Evolutionary conservation across 2,113 vertebrate species (phyloP).

Genomic region (Apeltes quadracus): DNA sequence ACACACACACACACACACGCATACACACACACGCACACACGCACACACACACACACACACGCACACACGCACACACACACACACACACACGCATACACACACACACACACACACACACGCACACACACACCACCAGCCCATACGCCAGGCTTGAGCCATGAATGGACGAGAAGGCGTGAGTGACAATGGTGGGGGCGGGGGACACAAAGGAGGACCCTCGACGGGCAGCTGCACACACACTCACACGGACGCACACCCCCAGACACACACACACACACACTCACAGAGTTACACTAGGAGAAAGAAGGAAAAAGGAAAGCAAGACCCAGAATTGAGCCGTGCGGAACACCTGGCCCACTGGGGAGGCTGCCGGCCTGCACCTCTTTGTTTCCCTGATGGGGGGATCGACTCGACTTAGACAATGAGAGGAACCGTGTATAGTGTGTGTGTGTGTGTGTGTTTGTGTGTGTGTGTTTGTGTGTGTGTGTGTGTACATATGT

Average conservation of each 20-base stretch:
- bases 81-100: slow-evolving; percentile 25
- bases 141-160: slow-evolving; percentile 84
- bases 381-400: slow-evolving; percentile 75
- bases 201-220: slow-evolving; percentile 85
- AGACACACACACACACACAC: slow-evolving; percentile 51
- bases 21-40: slow-evolving; percentile 7
- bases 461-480: slow-evolving; percentile 13
- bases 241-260: slow-evolving; percentile 87
- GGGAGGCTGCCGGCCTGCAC: slow-evolving; percentile 82
- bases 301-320: slow-evolving; percentile 32
- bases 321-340: slow-evolving; percentile 70
- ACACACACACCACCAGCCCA: slow-evolving; percentile 65
- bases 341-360: slow-evolving; percentile 93
- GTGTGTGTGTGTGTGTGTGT: slow-evolving; percentile 35
- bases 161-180: slow-evolving; percentile 81
- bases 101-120: not conserved
- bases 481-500: not conserved
- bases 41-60: not conserved
- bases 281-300: slow-evolving; percentile 44
- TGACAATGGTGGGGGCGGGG: slow-evolving; percentile 73
- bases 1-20: not conserved
- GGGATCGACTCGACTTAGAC: slow-evolving; percentile 66
- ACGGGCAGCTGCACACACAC: slow-evolving; percentile 95
- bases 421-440: slow-evolving; percentile 77
- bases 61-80: slow-evolving; percentile 9